These are phyloP conservation scores for Baccha elongata DNA, from an alignment of 2,888 invertebrate genomes.

Conservation along the genomic window DNA sequence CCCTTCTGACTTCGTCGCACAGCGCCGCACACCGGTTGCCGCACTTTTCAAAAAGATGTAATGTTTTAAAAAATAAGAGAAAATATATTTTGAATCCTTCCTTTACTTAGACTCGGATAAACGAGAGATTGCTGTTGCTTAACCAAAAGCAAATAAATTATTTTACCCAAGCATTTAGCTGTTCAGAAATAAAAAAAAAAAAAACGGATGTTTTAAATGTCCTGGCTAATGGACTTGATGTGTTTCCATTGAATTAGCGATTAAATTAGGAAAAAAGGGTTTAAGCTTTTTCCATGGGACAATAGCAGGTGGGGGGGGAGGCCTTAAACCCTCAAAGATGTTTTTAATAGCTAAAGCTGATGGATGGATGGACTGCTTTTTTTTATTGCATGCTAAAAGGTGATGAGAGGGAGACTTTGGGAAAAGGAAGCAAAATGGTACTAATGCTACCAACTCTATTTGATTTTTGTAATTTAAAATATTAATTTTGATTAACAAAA, in stretches of 20 bases:
- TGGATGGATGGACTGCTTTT: too few species aligned
- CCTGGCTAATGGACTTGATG: conserved; percentile 68
- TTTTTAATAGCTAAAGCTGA: too few species aligned
- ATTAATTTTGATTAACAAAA: too few species aligned
- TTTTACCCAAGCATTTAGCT: conserved; percentile 28
- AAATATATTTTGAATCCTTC: neutral
- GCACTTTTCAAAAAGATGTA: neutral
- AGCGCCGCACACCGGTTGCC: too few species aligned
- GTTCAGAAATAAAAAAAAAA: neutral
- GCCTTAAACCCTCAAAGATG: too few species aligned
- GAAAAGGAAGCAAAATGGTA: too few species aligned
- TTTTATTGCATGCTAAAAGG: too few species aligned
- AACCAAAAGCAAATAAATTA: conserved; percentile 47
- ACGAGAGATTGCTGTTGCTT: neutral
- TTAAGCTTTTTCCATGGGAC: too few species aligned
- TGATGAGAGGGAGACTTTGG: too few species aligned
- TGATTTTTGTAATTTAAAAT: too few species aligned
- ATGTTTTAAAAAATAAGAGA: neutral
- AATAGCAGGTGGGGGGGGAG: too few species aligned
- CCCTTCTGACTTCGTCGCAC: neutral
- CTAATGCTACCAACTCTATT: too few species aligned
- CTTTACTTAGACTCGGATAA: neutral
- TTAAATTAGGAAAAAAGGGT: conserved; percentile 37
- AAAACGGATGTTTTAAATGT: conserved; percentile 61
- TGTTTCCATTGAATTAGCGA: conserved; percentile 60